Base-by-base conservation (phyloP, 1,140 invertebrate genomes). In the Drosophila nigrodunni region DNA sequence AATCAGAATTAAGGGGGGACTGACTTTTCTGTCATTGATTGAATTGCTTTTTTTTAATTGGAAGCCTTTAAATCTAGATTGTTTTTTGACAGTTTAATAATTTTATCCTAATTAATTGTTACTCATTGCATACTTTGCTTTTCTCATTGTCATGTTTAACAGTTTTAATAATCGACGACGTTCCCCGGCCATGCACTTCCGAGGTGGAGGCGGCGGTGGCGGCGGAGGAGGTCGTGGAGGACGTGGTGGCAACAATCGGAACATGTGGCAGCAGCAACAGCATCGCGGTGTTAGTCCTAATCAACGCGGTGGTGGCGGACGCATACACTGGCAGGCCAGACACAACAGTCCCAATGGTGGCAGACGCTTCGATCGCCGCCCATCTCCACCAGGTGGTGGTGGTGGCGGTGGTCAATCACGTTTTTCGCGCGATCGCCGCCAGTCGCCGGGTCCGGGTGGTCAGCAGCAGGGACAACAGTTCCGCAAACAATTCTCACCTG, bases 91-190 rank as follows among this genome's bases (percentile, higher is more conserved):
- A 15, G 1, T 18, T 55, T 2, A 30, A 37, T 18, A 21, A 35
- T 44, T 30, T 21, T 44, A 25, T 30, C 0, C 25, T 5, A 30
- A 30, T 13, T 18, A 37, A 10, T 37, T 34, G 9, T 34, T 15
- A 10, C 10, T n/a, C 37, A 21, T 65, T 39, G 11, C 13, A 37
- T 21, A 67, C 49, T 69, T 44, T 35, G 11, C 61, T 49, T 65
- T 68, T 25, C 10, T 54, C 7, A 50, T 65, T 25, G 9, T 54
- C 7, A 18, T 7, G 59, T 46, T 60, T 11, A 7, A 34, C 44
- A 92, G 91, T 7, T 91, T 91, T 21, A 92, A 92, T 46, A 87
- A 92, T 49, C 79, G 82, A 11, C 88, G 90, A 7, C 80, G 88
- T 1, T 92, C 91, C 9, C 91, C 91, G 7, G 62, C 54, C 18